Conservation (phyloP, 1,140 invertebrate species). For the Drosophila guanche region DNA sequence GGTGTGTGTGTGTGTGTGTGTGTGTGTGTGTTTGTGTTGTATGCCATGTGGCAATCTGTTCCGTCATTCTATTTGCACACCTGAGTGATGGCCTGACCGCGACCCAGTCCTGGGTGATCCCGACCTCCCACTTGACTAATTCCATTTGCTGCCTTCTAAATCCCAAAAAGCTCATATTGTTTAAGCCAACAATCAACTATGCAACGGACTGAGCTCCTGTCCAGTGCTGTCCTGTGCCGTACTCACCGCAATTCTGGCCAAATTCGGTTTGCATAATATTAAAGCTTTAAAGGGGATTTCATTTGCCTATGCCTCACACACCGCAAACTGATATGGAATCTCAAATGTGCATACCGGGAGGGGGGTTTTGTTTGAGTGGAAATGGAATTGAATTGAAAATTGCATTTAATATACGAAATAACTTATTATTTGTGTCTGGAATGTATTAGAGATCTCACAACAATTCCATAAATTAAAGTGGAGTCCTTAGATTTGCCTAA, state of each 20-base stretch:
- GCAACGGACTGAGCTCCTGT: conserved; percentile 35
- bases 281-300: conserved; percentile 51
- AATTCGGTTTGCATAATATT: conserved; percentile 69
- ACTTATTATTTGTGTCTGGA: conserved; percentile 23
- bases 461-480: conserved; percentile 42
- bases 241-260: conserved; percentile 37
- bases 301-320: neutral
- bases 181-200: conserved; percentile 72
- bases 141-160: conserved; percentile 61
- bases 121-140: conserved; percentile 54
- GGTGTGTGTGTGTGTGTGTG: conserved; percentile 14
- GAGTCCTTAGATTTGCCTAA: conserved; percentile 8
- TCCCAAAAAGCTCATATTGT: conserved; percentile 64
- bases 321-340: conserved; percentile 26
- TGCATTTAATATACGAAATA: conserved; percentile 38
- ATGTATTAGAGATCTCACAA: conserved; percentile 29
- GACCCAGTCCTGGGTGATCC: conserved; percentile 5
- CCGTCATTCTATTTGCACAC: conserved; percentile 28
- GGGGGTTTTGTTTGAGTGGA: conserved; percentile 8
- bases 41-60: conserved; percentile 32
- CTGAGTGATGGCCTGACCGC: conserved; percentile 5
- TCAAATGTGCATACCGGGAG: no score
- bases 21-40: conserved; percentile 23
- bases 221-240: neutral
- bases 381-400: conserved; percentile 26